Base-by-base conservation (phyloP, 1,140 invertebrate genomes). In the Babylonia areolata region DNA sequence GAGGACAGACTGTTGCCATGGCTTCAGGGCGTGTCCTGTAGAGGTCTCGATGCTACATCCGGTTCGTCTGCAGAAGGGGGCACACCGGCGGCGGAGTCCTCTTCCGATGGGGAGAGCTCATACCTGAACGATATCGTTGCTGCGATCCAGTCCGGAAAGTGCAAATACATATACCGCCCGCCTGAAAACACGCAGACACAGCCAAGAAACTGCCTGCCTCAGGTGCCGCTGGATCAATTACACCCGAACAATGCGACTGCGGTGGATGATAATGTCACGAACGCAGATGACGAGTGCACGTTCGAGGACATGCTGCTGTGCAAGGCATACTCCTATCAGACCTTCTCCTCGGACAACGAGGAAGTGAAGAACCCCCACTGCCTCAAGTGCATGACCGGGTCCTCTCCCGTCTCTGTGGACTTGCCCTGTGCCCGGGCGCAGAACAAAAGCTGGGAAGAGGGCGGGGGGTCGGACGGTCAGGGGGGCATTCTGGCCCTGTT, bases 311-410 rank as follows among this genome's bases (percentile, higher is more conserved):
- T 84, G 31, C 40, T 84, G 58, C 69, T 84, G 28, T 84, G 82
- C 40, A 73, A 58, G 23, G 69, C 64, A n/a, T 84, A 84, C 69
- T 46, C 82, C 3, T 84, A 84, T 40, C 64, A 84, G 40, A 84
- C 82, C 6, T 84, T 84, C 37, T 39, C 37, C 28, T 39, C 82
- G 2, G 82, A 73, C 37, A 11, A 84, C n/a, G 40, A n/a, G 51
- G 82, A 71, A 23, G 69, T 84, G 17, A 84, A 84, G 33, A 84
- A 84, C n/a, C 82, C 82, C 11, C 82, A 84, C 64, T 84, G 82
- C 40, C 17, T 84, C 12, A 84, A 84, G 46, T 84, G 82, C 39
- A 58, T 40, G 82, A 84, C 82, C 12, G 82, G 82, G 23, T 35
- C 69, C 37, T 75, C 82, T 37, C 82, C 82, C 0, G 40, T 84